A percentile compares a stretch with the other conserved stretches of the same genome.
Conservation (phyloP, 2,888 invertebrate species). For the Melieria omissa region DNA sequence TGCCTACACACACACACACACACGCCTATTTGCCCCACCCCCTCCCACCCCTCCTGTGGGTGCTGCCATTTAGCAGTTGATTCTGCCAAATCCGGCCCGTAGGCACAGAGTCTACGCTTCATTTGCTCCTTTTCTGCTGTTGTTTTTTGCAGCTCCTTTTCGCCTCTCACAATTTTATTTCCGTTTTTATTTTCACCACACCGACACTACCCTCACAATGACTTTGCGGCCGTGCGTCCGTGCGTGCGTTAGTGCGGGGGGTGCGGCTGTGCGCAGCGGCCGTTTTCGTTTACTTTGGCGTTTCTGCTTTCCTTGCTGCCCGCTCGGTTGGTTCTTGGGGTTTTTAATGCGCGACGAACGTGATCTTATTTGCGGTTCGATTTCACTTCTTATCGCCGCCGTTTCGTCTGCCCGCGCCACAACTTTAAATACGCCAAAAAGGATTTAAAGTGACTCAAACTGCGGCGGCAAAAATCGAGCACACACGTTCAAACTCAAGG, state of each 20-base stretch:
- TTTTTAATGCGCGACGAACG: slow-evolving; percentile 50
- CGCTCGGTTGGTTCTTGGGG: background rate
- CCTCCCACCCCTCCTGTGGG: background rate
- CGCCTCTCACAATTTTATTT: slow-evolving; percentile 2
- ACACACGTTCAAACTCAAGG: no score
- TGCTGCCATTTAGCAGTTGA: slow-evolving; percentile 1
- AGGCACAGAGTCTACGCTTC: slow-evolving; percentile 13
- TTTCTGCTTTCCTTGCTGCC: slow-evolving; percentile 17
- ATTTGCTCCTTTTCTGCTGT: background rate
- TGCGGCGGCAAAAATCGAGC: no score
- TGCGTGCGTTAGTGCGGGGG: background rate
- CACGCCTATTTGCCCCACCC: background rate
- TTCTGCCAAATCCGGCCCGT: slow-evolving; percentile 7
- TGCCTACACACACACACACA: background rate
- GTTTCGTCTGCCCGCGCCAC: slow-evolving; percentile 4
- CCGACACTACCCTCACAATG: background rate
- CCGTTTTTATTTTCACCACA: background rate
- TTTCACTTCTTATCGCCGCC: slow-evolving; percentile 30
- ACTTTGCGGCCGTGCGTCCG: slow-evolving; percentile 4
- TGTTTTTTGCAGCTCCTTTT: background rate
- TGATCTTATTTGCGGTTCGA: slow-evolving; percentile 59
- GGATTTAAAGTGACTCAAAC: slow-evolving; percentile 36
- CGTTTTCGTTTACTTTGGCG: slow-evolving; percentile 37
- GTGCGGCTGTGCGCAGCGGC: no score
- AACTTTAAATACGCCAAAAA: slow-evolving; percentile 22